Evolutionary conservation across 1,140 invertebrate species (phyloP), one percentile per base, ranked within the genome.

Genomic region (Yoshiicerus persimilis): DNA sequence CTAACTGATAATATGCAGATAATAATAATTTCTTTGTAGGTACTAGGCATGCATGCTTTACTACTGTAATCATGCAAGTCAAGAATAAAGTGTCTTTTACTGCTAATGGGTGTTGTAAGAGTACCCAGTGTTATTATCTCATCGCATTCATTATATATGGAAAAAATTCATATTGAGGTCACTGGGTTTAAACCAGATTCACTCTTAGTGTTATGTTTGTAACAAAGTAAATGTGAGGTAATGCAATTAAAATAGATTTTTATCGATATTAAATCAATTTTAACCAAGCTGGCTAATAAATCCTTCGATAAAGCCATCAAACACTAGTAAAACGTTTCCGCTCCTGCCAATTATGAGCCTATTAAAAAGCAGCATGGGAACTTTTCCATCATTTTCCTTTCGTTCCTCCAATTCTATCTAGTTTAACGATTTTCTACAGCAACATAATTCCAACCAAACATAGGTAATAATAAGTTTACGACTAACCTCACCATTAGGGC

Each of bases 221-320:
- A 75, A 75, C 32, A 32, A 16, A 36, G 32, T 80, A n/a, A 80
- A 36, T 70, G 75, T 80, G 75, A 36, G 32, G 75, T 80, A 80
- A 80, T n/a, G 34, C 34, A 80, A 80, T 80, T 80, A 80, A 38
- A 80, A 80, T 80, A 38, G 75, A 80, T 80, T 80, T 80, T 80
- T 80, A 80, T 80, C 75, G 75, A 80, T 80, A 36, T 80, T 32
- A 32, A 80, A 80, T 80, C 75, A 80, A 80, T 80, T 80, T 80
- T 20, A 36, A 8, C 32, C 30, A 36, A 80, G 34, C 75, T 23
- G 10, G 32, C 75, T 80, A 80, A 80, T 80, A 80, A 80, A 80
- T 80, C 75, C 75, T 80, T 80, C 75, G 75, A 80, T 80, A 80
- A 80, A 80, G 75, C 75, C 75, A 80, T 80, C 75, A 80, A 80